Evolutionary conservation across 2,888 invertebrate genomes (phyloP).

Genomic region (Drosophila yooni): DNA sequence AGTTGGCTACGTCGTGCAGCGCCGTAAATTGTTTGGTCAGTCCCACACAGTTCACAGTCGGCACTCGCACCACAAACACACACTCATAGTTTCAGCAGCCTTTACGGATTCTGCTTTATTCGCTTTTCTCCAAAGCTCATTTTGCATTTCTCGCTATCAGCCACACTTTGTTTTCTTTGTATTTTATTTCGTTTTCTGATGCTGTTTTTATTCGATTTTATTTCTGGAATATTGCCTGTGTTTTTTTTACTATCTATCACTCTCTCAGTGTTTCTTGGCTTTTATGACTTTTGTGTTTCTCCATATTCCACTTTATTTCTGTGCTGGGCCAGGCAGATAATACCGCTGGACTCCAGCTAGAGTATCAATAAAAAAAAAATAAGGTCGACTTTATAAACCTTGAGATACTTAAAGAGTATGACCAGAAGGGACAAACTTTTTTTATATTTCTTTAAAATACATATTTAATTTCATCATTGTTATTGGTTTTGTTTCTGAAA

Average conservation of each 20-base stretch:
- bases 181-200: slow-evolving; percentile 3
- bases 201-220: slow-evolving; percentile 66
- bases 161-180: slow-evolving; percentile 14
- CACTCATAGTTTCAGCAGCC: slow-evolving; percentile 14
- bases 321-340: not conserved
- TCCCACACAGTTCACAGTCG: slow-evolving; percentile 6
- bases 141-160: slow-evolving; percentile 61
- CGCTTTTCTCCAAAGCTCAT: slow-evolving; percentile 54
- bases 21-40: slow-evolving; percentile 11
- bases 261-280: not conserved
- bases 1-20: slow-evolving; percentile 42
- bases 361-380: slow-evolving; percentile 10
- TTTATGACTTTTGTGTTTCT: slow-evolving; percentile 53
- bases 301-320: slow-evolving; percentile 29
- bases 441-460: not conserved
- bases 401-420: not conserved
- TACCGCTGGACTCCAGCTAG: slow-evolving; percentile 1
- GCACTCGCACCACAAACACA: not conserved
- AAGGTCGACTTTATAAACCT: not conserved
- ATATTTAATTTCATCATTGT: not conserved
- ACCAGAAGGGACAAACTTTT: not conserved
- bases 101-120: slow-evolving; percentile 23
- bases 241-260: slow-evolving; percentile 22
- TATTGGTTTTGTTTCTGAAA: not conserved
- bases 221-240: slow-evolving; percentile 39